Conservation (phyloP, 2,888 invertebrate genomes). For the Eucera pruinosa region DNA sequence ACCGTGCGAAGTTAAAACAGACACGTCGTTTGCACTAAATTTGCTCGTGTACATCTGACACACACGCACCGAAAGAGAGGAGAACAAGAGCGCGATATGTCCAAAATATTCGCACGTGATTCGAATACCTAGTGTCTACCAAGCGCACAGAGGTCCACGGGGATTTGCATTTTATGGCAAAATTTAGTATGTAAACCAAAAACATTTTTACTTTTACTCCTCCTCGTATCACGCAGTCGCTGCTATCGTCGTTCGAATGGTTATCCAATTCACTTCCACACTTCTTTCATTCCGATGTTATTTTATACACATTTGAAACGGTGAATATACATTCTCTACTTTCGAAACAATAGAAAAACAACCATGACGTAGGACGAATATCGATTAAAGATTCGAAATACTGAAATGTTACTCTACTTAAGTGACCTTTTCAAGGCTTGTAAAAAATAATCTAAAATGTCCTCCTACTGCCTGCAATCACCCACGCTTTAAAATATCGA, state of each 20-base stretch:
- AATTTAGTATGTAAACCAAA: slow-evolving; percentile 5
- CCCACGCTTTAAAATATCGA: too few species aligned
- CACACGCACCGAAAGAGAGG: slow-evolving; percentile 8
- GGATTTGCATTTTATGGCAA: slow-evolving; percentile 15
- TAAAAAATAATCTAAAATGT: too few species aligned
- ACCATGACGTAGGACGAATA: too few species aligned
- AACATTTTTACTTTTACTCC: neutral
- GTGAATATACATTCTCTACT: too few species aligned
- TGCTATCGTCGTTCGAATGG: neutral
- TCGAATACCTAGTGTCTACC: slow-evolving; percentile 13
- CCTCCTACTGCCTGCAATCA: too few species aligned
- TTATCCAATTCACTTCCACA: neutral
- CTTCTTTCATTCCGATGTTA: too few species aligned
- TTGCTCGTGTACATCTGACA: neutral
- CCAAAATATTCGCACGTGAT: slow-evolving; percentile 31
- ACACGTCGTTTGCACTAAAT: neutral
- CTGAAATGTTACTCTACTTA: too few species aligned
- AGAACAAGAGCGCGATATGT: neutral
- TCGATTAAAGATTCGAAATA: too few species aligned
- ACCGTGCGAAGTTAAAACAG: too few species aligned
- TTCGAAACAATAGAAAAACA: too few species aligned
- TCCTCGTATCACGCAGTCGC: neutral
- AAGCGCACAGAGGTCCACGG: neutral
- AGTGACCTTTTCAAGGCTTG: too few species aligned
- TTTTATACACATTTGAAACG: too few species aligned